These are phyloP conservation scores for Parnassius mnemosyne DNA, from an alignment of 2,888 invertebrate genomes.

Conservation along the genomic window DNA sequence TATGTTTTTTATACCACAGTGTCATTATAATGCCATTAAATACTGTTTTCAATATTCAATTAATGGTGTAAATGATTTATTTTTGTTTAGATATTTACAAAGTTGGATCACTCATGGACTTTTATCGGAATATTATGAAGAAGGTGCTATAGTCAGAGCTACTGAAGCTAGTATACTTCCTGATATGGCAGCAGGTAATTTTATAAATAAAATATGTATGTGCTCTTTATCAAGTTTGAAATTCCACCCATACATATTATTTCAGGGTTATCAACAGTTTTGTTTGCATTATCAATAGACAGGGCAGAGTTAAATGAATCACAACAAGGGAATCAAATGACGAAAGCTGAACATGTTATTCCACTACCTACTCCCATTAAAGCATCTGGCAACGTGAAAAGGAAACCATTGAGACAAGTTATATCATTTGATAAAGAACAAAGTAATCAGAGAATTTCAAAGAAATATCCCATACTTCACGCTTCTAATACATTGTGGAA, in stretches of 20 bases:
- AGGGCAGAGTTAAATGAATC: slow-evolving; percentile 88
- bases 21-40: too few relatives aligned
- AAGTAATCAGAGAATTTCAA: slow-evolving; percentile 40
- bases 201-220: not conserved
- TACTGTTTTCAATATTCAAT: too few relatives aligned
- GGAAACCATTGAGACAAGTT: slow-evolving; percentile 70
- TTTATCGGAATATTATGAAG: slow-evolving; percentile 88
- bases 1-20: too few relatives aligned
- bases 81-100: slow-evolving; percentile 82
- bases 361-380: slow-evolving; percentile 83
- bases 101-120: slow-evolving; percentile 85
- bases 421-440: slow-evolving; percentile 76
- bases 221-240: not conserved
- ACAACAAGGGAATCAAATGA: slow-evolving; percentile 68
- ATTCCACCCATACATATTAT: slow-evolving; percentile 35
- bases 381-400: slow-evolving; percentile 60
- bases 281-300: slow-evolving; percentile 96
- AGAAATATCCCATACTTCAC: slow-evolving; percentile 32
- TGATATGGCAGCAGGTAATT: slow-evolving; percentile 90
- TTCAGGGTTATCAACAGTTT: slow-evolving; percentile 90
- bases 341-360: slow-evolving; percentile 85
- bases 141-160: slow-evolving; percentile 91
- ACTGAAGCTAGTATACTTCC: slow-evolving; percentile 90
- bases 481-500: slow-evolving; percentile 58
- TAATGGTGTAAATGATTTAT: not conserved